Conservation (phyloP, 2,888 invertebrate species). For the Crossocerus cetratus region DNA sequence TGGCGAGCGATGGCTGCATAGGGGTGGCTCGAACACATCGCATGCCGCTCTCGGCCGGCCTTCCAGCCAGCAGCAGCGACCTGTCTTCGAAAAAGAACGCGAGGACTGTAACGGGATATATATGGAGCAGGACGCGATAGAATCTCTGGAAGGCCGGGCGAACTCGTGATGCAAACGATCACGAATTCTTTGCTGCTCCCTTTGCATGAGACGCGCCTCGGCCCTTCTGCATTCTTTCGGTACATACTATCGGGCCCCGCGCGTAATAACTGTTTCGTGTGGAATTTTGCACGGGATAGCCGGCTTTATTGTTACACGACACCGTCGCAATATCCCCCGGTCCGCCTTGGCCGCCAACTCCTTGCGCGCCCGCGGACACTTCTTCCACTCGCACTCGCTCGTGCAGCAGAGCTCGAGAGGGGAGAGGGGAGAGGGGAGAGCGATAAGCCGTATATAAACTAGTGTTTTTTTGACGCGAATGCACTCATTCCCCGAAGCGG, state of each 20-base stretch:
- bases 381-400: not conserved
- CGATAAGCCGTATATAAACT: not conserved
- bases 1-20: slow-evolving; percentile 38
- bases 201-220: slow-evolving; percentile 37
- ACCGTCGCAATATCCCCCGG: slow-evolving; percentile 14
- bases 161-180: slow-evolving; percentile 67
- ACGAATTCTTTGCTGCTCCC: slow-evolving; percentile 63
- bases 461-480: slow-evolving; percentile 8
- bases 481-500: not conserved
- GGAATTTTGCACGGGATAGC: slow-evolving; percentile 30
- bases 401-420: not conserved
- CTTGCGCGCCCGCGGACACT: too few relatives aligned
- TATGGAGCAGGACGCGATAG: slow-evolving; percentile 68
- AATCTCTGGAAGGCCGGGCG: slow-evolving; percentile 55
- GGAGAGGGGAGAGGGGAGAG: not conserved
- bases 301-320: slow-evolving; percentile 43
- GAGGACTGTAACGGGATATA: slow-evolving; percentile 37
- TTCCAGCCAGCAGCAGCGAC: too few relatives aligned
- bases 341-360: too few relatives aligned
- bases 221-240: slow-evolving; percentile 48
- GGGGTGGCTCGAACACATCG: slow-evolving; percentile 42
- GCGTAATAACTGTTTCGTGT: slow-evolving; percentile 42
- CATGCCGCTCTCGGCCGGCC: slow-evolving; percentile 41
- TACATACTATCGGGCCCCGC: slow-evolving; percentile 23
- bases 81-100: slow-evolving; percentile 49